Percentiles rank a stretch among this genome's conserved stretches.
Conservation (phyloP, 2,888 invertebrate genomes). For the Pogonocherus hispidulus region DNA sequence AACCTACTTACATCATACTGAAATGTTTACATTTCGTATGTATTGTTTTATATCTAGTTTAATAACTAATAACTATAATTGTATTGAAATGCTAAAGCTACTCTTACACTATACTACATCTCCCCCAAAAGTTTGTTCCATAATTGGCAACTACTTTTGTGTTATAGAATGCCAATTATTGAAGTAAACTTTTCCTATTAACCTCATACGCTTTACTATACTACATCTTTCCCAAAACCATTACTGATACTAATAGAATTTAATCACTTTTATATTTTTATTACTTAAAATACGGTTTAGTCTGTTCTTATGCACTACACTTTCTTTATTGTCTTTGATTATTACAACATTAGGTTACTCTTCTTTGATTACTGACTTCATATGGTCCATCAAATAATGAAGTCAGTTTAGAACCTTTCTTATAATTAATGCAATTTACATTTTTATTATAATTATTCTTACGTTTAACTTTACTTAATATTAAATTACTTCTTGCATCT, state of each 20-base stretch:
- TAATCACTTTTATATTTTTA: not conserved
- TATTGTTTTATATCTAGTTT: not conserved
- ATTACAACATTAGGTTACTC: constrained; percentile 1
- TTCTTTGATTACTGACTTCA: constrained; percentile 5
- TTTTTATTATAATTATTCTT: constrained; percentile 1
- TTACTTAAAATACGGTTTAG: constrained; percentile 7
- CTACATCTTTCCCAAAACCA: not conserved
- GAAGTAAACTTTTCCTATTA: not conserved
- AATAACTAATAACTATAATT: no score
- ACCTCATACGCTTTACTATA: not conserved
- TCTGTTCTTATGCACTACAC: constrained; percentile 28
- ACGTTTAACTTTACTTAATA: constrained; percentile 25
- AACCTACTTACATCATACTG: no score
- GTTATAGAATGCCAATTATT: no score
- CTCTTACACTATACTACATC: not conserved
- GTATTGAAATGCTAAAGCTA: not conserved
- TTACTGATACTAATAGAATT: not conserved
- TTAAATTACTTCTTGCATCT: constrained; percentile 40
- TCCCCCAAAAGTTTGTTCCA: no score
- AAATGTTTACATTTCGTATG: no score
- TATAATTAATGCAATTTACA: not conserved
- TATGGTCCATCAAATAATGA: constrained; percentile 9
- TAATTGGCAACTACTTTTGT: no score
- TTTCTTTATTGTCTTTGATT: constrained; percentile 18
- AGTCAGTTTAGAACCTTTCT: constrained; percentile 12